Evolutionary conservation across 2,113 vertebrate species (phyloP), one percentile per base, ranked within the genome.

Genomic region (Lota lota): DNA sequence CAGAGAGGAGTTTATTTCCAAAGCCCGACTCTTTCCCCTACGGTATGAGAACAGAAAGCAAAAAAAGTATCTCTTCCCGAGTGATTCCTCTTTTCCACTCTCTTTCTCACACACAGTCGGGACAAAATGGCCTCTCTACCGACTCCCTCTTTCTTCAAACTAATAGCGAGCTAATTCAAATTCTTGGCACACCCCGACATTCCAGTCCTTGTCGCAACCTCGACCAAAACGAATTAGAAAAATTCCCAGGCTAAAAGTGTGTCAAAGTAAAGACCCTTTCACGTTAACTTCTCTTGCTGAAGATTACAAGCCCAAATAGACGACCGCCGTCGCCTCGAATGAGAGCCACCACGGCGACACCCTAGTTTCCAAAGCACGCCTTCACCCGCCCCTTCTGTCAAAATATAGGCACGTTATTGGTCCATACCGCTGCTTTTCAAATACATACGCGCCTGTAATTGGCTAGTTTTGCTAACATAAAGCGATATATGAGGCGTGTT

Each of bases 261-360:
- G 54, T 69, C 28, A 51, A 77, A 75, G 61, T 70, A 70, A 5
- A 76, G n/a, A 76, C 70, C 73, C 33, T 64, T 12, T 67, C 1
- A 57, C 58, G 63, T 59, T 67, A 72, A 68, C 70, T 73, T 54
- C 53, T 70, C 61, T 74, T 59, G 19, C 21, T n/a, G 63, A 66
- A 82, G 80, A 83, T 86, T 79, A 82, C 62, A 60, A 64, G 66
- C 82, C 75, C 79, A 91, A 86, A 83, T 8, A 86, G 91, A 92
- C 91, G 88, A 91, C 91, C 89, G 84, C 92, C 89, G 91, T 90
- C 92, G 92, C 90, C 92, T 93, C 90, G 87, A 91, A 93, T 89
- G 79, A 83, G 87, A 91, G 85, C 89, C 87, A 78, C 86, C 77
- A 36, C 84, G 91, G 89, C 90, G 90, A 93, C 91, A 92, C 92